Percentiles rank a stretch among this genome's conserved stretches.
These are phyloP conservation scores for Onychorhynchus coronatus DNA, from an alignment of 2,113 vertebrate species.

Conservation along the genomic window DNA sequence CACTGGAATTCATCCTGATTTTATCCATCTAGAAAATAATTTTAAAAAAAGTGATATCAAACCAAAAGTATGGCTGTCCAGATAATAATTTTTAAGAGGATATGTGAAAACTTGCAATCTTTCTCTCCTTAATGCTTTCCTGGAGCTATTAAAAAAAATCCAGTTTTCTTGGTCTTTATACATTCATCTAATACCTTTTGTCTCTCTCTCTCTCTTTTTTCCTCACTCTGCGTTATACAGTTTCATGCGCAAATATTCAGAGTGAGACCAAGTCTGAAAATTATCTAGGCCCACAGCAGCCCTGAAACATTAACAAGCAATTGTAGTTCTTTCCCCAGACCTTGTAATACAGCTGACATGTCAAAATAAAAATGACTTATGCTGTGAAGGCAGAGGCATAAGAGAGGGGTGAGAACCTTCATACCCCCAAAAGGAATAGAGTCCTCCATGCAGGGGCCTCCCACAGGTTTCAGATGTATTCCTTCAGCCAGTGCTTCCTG, in stretches of 20 bases:
- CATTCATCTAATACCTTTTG: background rate
- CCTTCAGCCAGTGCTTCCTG: background rate
- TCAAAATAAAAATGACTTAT: background rate
- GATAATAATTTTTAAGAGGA: background rate
- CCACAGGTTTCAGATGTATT: background rate
- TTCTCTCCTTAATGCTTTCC: background rate
- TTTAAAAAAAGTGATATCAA: background rate
- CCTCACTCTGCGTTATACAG: background rate
- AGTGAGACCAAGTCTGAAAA: background rate
- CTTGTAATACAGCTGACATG: background rate
- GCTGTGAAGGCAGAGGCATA: background rate
- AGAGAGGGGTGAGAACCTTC: background rate
- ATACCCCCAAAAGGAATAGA: background rate
- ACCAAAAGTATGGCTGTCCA: background rate
- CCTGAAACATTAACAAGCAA: background rate
- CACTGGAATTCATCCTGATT: background rate
- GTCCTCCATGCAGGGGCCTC: background rate
- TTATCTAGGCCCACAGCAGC: background rate
- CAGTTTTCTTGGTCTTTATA: background rate
- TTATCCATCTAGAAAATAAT: background rate
- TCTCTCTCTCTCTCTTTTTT: background rate
- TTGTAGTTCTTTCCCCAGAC: background rate
- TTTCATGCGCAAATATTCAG: background rate
- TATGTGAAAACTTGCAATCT: background rate
- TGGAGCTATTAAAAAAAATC: background rate